Evolutionary conservation across 2,113 vertebrate genomes (phyloP).

Genomic region (Physeter macrocephalus): DNA sequence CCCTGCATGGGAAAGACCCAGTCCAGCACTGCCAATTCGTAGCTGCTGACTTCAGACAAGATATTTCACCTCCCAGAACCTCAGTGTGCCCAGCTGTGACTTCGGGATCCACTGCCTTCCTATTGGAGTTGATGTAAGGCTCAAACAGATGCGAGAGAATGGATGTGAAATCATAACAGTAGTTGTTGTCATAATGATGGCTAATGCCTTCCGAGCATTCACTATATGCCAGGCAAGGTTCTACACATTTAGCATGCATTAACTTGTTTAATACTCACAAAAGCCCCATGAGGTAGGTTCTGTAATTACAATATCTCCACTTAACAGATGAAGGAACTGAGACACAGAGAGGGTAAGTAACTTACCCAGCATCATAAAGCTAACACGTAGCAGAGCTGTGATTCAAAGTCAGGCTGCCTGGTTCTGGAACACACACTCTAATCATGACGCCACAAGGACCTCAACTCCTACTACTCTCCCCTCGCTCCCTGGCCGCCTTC

Average conservation of each 20-base stretch:
- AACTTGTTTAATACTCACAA: not conserved
- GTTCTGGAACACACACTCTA: not conserved
- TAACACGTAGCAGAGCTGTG: not conserved
- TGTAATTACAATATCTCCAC: not conserved
- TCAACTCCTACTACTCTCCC: not conserved
- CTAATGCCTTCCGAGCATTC: not conserved
- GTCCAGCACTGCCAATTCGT: fast-evolving
- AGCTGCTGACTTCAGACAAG: not conserved
- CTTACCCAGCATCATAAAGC: not conserved
- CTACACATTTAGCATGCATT: not conserved
- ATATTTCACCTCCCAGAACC: not conserved
- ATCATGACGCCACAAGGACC: not conserved
- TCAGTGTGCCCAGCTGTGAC: not conserved
- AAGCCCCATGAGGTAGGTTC: not conserved
- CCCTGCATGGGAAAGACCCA: not conserved
- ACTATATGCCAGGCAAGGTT: not conserved
- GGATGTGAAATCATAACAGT: not conserved
- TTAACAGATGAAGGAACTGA: not conserved
- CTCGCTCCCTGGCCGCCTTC: not conserved
- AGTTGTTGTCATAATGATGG: not conserved
- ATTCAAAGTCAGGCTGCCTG: not conserved
- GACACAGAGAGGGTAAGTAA: not conserved
- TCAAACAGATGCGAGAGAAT: not conserved
- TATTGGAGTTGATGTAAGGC: not conserved
- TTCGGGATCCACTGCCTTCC: not conserved